These are phyloP conservation scores for Chrysogorgia sp. DNA, from an alignment of 92 coral and sea anemone species.

Conservation along the genomic window DNA sequence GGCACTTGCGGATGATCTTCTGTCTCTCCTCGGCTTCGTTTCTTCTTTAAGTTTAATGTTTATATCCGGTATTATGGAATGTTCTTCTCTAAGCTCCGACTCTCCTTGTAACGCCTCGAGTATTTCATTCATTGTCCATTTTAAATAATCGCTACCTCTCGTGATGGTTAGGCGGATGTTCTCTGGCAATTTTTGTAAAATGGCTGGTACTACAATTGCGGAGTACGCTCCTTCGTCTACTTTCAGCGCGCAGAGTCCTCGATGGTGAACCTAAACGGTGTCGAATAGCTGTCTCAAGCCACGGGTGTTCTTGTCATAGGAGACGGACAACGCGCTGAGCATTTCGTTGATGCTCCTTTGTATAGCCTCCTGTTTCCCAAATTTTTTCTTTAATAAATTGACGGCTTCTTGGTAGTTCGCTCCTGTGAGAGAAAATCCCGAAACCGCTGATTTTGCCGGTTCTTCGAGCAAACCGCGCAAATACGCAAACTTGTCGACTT, in stretches of 20 bases:
- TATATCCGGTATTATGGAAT: neutral
- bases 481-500: conserved; percentile 13
- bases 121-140: conserved; percentile 29
- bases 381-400: conserved; percentile 18
- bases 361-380: conserved; percentile 42
- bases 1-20: too few relatives aligned
- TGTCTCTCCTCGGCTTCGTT: too few relatives aligned
- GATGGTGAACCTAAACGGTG: conserved; percentile 30
- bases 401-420: conserved; percentile 37
- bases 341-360: conserved; percentile 44
- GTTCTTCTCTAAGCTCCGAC: conserved; percentile 32
- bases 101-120: conserved; percentile 17
- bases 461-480: neutral
- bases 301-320: conserved; percentile 30
- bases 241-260: conserved; percentile 44
- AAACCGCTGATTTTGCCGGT: conserved; percentile 14
- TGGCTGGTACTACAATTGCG: conserved; percentile 43
- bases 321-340: conserved; percentile 21
- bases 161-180: conserved; percentile 44
- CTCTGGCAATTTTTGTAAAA: conserved; percentile 49
- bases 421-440: conserved; percentile 19
- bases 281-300: conserved; percentile 30
- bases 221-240: conserved; percentile 49
- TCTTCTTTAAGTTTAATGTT: too few relatives aligned
- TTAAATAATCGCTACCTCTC: conserved; percentile 43